Evolutionary conservation across 2,888 invertebrate species (phyloP).

Genomic region (Caenorhabditis angaria): DNA sequence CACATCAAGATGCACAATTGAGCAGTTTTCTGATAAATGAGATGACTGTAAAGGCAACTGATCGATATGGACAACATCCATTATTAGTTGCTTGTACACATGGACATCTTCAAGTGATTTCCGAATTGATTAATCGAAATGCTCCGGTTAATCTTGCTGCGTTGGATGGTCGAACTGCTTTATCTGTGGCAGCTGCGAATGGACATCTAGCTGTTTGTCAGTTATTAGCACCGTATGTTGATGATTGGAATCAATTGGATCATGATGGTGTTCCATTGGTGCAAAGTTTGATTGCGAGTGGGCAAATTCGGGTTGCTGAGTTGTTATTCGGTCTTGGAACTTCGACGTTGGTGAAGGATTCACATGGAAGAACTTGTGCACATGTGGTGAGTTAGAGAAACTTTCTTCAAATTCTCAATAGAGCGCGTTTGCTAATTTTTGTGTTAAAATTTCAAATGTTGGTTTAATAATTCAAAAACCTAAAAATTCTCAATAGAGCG

Average conservation of each 20-base stretch:
- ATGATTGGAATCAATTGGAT: constrained; percentile 50
- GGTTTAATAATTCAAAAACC: no score
- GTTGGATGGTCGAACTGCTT: constrained; percentile 83
- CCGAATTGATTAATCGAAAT: constrained; percentile 14
- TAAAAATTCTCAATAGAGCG: no score
- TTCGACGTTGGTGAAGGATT: constrained; percentile 74
- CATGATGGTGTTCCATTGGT: constrained; percentile 53
- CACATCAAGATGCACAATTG: constrained; percentile 41
- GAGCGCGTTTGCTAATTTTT: no score
- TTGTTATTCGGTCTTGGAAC: constrained; percentile 75
- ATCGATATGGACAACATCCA: constrained; percentile 54
- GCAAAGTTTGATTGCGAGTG: constrained; percentile 47
- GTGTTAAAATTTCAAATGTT: no score
- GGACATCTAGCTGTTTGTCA: constrained; percentile 77
- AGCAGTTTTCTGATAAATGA: constrained; percentile 44
- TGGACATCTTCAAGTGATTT: constrained; percentile 35
- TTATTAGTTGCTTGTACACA: constrained; percentile 53
- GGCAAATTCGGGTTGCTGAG: constrained; percentile 81
- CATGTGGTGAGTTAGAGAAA: constrained; percentile 78
- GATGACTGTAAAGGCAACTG: constrained; percentile 47
- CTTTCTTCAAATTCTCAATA: background rate
- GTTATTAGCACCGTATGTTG: constrained; percentile 28
- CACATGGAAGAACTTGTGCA: constrained; percentile 76
- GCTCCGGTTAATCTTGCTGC: constrained; percentile 44
- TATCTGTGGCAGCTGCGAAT: constrained; percentile 82